A percentile compares a stretch with the other conserved stretches of the same genome.
Conservation (phyloP, 2,113 vertebrate species). For the Gadus macrocephalus region DNA sequence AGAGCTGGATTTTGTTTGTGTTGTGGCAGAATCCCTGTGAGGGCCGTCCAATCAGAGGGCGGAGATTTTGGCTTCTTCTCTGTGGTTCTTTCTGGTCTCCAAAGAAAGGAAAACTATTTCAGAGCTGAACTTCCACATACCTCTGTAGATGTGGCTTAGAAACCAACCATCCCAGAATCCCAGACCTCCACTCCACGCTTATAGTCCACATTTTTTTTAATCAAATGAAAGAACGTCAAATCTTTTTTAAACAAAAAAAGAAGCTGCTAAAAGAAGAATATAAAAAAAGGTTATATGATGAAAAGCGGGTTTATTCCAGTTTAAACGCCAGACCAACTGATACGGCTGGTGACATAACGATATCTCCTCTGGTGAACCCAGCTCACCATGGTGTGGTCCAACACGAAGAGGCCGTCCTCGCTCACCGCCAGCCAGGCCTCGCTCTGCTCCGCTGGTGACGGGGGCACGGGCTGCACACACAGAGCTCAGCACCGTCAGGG, state of each 20-base stretch:
- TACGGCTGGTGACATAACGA: too few species aligned
- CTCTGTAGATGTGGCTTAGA: constrained; percentile 14
- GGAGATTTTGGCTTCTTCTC: constrained; percentile 45
- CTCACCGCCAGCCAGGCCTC: constrained; percentile 85
- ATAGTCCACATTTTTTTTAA: too few species aligned
- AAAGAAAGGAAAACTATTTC: constrained; percentile 45
- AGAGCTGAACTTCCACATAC: constrained; percentile 41
- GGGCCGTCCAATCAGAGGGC: constrained; percentile 33
- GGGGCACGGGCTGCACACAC: constrained; percentile 72
- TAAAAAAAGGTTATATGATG: too few species aligned
- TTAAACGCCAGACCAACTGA: too few species aligned
- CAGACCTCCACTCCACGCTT: constrained; percentile 6
- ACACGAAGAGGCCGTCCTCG: constrained; percentile 82
- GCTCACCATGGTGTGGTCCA: constrained; percentile 84
- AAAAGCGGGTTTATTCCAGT: too few species aligned
- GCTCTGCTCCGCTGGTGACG: constrained; percentile 70
- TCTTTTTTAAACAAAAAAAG: too few species aligned
- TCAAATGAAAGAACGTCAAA: too few species aligned
- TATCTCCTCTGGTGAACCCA: too few species aligned
- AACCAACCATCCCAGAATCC: constrained; percentile 13
- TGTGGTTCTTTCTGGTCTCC: constrained; percentile 42
- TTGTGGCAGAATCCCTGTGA: constrained; percentile 14
- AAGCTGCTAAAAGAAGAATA: too few species aligned
- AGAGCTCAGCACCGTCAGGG: constrained; percentile 11
- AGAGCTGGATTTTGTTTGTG: constrained; percentile 50